These are phyloP conservation scores for Grammomys dolichurus DNA, from an alignment of 2,113 vertebrate species.

Conservation along the genomic window DNA sequence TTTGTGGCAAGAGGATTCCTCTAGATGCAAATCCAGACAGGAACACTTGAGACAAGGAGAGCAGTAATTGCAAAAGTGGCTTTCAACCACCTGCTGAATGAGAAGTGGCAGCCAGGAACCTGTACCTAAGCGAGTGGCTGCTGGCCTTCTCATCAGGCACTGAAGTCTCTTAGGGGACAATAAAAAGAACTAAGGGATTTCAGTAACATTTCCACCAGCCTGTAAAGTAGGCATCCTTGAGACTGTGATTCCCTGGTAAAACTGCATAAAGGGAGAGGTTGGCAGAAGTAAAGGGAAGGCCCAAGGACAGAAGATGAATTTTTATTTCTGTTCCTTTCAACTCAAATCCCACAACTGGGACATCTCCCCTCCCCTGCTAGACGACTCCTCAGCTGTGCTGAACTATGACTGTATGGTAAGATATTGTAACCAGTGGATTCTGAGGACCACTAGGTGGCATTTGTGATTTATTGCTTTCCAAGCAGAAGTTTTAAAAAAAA, in stretches of 20 bases:
- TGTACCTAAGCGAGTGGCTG: not conserved
- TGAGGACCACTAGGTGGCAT: constrained; percentile 89
- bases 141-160: not conserved
- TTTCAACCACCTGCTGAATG: constrained; percentile 41
- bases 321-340: not conserved
- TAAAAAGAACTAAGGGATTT: constrained; percentile 28
- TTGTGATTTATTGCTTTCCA: constrained; percentile 89
- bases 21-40: not conserved
- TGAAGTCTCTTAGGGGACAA: not conserved
- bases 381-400: not conserved
- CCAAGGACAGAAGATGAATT: not conserved
- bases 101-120: constrained; percentile 16
- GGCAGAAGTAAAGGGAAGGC: too few species aligned
- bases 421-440: constrained; percentile 68
- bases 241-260: not conserved
- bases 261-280: not conserved
- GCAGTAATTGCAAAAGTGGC: not conserved
- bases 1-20: not conserved
- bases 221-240: not conserved
- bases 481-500: not conserved
- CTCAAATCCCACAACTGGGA: not conserved
- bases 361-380: not conserved
- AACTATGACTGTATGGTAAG: not conserved
- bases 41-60: not conserved
- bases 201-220: not conserved